These are phyloP conservation scores for Drosophila ohnishii DNA, from an alignment of 1,140 invertebrate species.

Conservation along the genomic window DNA sequence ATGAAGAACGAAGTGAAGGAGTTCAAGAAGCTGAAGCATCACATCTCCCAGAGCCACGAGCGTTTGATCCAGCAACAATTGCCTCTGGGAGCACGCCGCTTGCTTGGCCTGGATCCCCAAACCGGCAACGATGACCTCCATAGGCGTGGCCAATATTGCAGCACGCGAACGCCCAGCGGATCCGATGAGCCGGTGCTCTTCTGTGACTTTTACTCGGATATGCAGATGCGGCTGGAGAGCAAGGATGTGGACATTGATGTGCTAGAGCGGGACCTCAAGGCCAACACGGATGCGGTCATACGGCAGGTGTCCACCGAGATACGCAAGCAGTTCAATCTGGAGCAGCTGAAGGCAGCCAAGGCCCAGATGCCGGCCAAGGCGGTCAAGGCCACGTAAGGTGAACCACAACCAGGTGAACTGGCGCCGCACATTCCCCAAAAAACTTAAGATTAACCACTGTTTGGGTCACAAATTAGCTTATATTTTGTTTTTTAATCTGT, in stretches of 20 bases:
- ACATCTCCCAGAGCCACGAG: conserved; percentile 73
- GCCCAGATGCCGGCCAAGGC: conserved; percentile 66
- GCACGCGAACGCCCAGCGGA: conserved; percentile 64
- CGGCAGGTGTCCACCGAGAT: conserved; percentile 74
- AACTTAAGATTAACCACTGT: not conserved
- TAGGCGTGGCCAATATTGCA: conserved; percentile 79
- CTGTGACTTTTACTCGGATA: conserved; percentile 82
- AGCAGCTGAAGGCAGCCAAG: conserved; percentile 73
- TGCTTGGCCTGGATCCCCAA: conserved; percentile 37
- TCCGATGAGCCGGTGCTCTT: conserved; percentile 81
- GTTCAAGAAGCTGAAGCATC: conserved; percentile 74
- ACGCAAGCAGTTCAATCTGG: conserved; percentile 72
- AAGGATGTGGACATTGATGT: conserved; percentile 78
- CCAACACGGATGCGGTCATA: conserved; percentile 74
- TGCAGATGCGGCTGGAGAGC: conserved; percentile 81
- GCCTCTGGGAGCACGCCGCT: conserved; percentile 62
- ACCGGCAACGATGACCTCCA: conserved; percentile 69
- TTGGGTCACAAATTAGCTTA: conserved; percentile 56
- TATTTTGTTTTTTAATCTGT: conserved; percentile 30
- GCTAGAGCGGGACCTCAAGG: conserved; percentile 73
- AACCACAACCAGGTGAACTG: not conserved
- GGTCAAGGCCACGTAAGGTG: conserved; percentile 53
- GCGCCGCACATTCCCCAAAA: conserved; percentile 48
- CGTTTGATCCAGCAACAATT: conserved; percentile 76
- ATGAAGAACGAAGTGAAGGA: conserved; percentile 81